Conservation (phyloP, 2,797 vertebrate species). For the Ceryle rudis region DNA sequence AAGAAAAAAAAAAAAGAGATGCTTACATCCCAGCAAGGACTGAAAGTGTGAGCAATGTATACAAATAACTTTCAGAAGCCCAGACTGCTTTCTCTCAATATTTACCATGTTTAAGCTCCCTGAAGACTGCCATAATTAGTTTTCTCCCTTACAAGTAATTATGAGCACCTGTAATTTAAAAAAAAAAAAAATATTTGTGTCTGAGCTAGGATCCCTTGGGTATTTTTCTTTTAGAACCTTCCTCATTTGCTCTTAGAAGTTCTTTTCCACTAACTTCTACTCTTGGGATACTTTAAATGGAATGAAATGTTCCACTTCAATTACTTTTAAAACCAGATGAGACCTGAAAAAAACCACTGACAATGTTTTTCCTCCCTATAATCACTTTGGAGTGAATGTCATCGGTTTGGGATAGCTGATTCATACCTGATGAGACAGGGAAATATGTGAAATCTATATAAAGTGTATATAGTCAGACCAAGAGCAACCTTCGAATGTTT, state of each 20-base stretch:
- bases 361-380: background rate
- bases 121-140: conserved; percentile 57
- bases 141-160: conserved; percentile 68
- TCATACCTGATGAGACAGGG: background rate
- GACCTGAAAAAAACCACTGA: background rate
- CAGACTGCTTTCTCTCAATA: conserved; percentile 31
- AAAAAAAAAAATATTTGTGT: conserved; percentile 24
- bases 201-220: conserved; percentile 1
- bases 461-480: background rate
- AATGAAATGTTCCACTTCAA: conserved; percentile 24
- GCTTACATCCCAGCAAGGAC: background rate
- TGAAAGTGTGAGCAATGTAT: background rate
- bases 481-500: background rate
- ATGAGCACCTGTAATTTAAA: conserved; percentile 62
- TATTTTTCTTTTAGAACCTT: conserved; percentile 66
- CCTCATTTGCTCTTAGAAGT: conserved; percentile 53
- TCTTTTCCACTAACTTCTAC: conserved; percentile 22
- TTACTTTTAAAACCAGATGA: conserved; percentile 43
- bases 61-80: conserved; percentile 15
- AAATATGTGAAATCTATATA: background rate
- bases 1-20: background rate
- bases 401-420: background rate
- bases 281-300: conserved; percentile 54
- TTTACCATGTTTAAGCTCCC: conserved; percentile 47
- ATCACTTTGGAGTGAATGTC: background rate